Conservation (phyloP, 1,140 invertebrate genomes). For the Brachionus rubens region DNA sequence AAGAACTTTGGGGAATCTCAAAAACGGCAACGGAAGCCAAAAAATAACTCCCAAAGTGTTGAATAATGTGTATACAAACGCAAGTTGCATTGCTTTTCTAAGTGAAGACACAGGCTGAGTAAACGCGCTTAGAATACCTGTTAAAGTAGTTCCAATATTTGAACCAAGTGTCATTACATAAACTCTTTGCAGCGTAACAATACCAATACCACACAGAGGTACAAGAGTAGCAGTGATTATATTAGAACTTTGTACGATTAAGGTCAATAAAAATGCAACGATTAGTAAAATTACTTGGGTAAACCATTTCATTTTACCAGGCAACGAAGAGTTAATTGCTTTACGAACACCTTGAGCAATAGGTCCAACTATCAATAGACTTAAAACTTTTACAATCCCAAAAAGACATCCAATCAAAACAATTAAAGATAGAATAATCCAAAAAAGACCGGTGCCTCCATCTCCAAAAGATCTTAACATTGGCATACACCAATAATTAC, state of each 20-base stretch:
- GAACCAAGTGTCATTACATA: slow-evolving; percentile 67
- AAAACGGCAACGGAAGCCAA: slow-evolving; percentile 66
- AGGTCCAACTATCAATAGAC: slow-evolving; percentile 53
- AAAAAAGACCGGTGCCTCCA: slow-evolving; percentile 36
- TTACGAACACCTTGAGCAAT: slow-evolving; percentile 63
- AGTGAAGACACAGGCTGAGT: slow-evolving; percentile 56
- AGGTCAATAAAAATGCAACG: slow-evolving; percentile 64
- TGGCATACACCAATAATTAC: slow-evolving; percentile 31
- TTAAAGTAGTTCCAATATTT: slow-evolving; percentile 68
- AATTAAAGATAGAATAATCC: slow-evolving; percentile 25
- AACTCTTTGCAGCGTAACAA: slow-evolving; percentile 66
- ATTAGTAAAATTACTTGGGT: slow-evolving; percentile 62
- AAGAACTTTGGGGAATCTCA: slow-evolving; percentile 64
- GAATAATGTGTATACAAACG: slow-evolving; percentile 68
- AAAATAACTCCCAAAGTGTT: slow-evolving; percentile 66
- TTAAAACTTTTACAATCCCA: slow-evolving; percentile 38
- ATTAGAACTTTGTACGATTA: slow-evolving; percentile 67
- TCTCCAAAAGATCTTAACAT: slow-evolving; percentile 38
- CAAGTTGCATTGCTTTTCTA: slow-evolving; percentile 64
- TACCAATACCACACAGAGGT: slow-evolving; percentile 66
- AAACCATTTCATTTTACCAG: slow-evolving; percentile 58
- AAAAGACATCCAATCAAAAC: slow-evolving; percentile 5
- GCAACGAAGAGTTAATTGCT: slow-evolving; percentile 65
- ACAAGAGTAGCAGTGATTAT: slow-evolving; percentile 68
- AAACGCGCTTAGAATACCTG: slow-evolving; percentile 63